Base-by-base conservation (phyloP, 2,113 vertebrate genomes). In the Chiloscyllium plagiosum region DNA sequence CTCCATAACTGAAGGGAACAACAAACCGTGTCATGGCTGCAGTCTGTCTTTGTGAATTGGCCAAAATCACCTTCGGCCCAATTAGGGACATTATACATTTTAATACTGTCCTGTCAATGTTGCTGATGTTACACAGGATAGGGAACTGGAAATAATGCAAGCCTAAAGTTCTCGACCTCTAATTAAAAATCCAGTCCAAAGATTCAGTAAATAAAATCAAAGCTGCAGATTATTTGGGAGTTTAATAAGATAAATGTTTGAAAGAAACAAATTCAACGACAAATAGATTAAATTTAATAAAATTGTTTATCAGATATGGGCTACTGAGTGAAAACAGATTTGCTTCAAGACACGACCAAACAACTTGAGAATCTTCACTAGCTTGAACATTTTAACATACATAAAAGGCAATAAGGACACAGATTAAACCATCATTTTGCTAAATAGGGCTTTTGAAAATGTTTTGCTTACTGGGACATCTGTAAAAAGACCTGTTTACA, bases 381-480 rank as follows among this genome's bases (percentile, higher is more conserved):
- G 68, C 37, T 72, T 13, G 94, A 76, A 95, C 24, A 95, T 95
- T 72, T 33, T 19, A 52, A 29, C 22, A 24, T 69, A 95, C 47
- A 95, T 95, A 72, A 72, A 95, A 95, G 94, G 42, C 94, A 95
- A 72, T 17, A 72, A 29, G 22, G 20, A 24, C 29, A 70, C 69
- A 72, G 94, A 76, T 95, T 95, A 95, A 95, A 72, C 13, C 68
- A 95, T 52, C 72, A 68, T 95, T 26, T 76, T 72, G 42, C 47
- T 72, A 52, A 95, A 72, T 72, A 29, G 13, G 42, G 68, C 42
- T 19, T 95, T 95, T 72, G 69, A 72, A 95, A 47, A 13, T 50
- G 42, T 10, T 72, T 72, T 76, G 69, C 72, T 70, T 89, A 52
- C 50, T 52, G 24, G 69, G 47, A 52, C 94, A 95, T 95, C 69